Evolutionary conservation across 1,140 invertebrate species (phyloP), one percentile per base, ranked within the genome.

Genomic region (Apis mellifera): DNA sequence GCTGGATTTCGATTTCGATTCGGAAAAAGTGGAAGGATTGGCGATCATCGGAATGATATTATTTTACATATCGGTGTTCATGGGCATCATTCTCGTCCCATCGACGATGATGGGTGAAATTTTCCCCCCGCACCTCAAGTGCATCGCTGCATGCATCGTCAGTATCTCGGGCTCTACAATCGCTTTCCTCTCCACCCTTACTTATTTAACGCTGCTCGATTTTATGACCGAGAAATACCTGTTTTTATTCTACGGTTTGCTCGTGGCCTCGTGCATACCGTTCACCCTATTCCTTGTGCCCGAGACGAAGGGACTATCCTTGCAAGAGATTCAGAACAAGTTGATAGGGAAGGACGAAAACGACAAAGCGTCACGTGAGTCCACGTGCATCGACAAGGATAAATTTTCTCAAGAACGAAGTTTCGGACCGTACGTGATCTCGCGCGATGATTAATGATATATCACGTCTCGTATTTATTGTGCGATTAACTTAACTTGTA

Each of bases 181-280:
- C 77, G 96, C 96, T 70, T 97, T 98, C 84, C 91, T 97, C 7
- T 95, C 97, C n/a, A 96, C 97, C 26, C 96, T 96, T 87, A 95
- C 96, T 84, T 97, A 97, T 93, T 95, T 96, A 90, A 94, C 96
- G 2, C 92, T 97, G 77, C 92, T 95, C 54, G 94, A 95, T 85
- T 82, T 92, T 5, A 94, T 97, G 32, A 95, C 95, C 21, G 95
- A 96, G 48, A 96, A 97, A 90, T 96, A 95, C 75, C 95, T 96
- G 64, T 98, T 97, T 92, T 96, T 95, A 94, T 91, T 96, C 21
- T 98, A 98, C 64, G 85, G 62, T n/a, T 32, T 69, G 21, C 15
- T 75, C 12, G 7, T 87, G 12, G 7, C 70, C 0, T 62, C 89
- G 0, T 74, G 86, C 0, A 26, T 86, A 1, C 73, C 89, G 0